Percentiles rank a stretch among this genome's conserved stretches.
Evolutionary conservation across 2,113 vertebrate genomes (phyloP).

Genomic region (Crypturellus undulatus): DNA sequence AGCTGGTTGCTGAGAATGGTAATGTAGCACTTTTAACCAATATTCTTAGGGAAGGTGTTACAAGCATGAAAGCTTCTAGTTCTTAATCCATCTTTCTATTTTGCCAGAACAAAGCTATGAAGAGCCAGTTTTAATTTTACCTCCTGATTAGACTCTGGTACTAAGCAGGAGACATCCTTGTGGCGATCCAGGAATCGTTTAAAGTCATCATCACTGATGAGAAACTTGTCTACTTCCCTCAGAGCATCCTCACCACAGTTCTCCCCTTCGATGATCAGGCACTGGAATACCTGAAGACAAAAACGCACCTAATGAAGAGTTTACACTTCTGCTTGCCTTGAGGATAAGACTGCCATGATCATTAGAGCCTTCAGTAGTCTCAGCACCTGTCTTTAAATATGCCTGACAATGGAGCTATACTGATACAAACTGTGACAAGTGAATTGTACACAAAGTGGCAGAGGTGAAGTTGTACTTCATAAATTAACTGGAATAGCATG

Average conservation of each 20-base stretch:
- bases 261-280: conserved; percentile 92
- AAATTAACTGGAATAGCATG: not conserved
- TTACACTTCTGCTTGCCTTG: not conserved
- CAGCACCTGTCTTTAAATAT: not conserved
- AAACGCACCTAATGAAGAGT: not conserved
- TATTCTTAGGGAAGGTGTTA: not conserved
- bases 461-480: not conserved
- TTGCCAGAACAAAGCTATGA: not conserved
- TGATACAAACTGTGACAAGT: not conserved
- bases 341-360: not conserved
- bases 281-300: conserved; percentile 90
- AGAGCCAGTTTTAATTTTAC: conserved; percentile 65
- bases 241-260: conserved; percentile 87
- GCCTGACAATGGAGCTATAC: not conserved
- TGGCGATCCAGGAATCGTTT: conserved; percentile 87
- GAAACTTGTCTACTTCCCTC: conserved; percentile 88
- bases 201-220: conserved; percentile 87
- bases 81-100: not conserved
- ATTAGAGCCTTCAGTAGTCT: not conserved
- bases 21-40: not conserved
- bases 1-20: not conserved
- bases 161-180: conserved; percentile 84
- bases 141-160: conserved; percentile 95
- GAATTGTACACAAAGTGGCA: not conserved
- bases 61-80: not conserved